Evolutionary conservation across 2,888 invertebrate species (phyloP), one percentile per base, ranked within the genome.

Genomic region (Idaea straminata): DNA sequence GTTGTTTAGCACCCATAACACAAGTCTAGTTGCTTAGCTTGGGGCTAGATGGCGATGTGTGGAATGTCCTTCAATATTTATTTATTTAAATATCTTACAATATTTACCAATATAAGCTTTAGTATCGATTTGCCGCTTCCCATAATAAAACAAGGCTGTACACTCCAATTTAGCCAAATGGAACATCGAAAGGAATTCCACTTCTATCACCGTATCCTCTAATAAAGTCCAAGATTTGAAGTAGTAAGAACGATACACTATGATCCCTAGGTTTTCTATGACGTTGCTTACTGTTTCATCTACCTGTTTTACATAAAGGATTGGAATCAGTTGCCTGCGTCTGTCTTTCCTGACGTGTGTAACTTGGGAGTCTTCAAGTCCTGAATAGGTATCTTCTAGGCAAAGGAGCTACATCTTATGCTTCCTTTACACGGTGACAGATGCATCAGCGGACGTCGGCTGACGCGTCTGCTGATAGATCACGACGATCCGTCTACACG

Each of bases 111-210:
- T 77, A 72, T 92, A 93, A 7, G 92, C 89, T 63, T 86, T 82
- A 62, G 83, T 79, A 66, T 87, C 83, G 4, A 95, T 89, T 0
- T 89, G 91, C 67, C 90, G 89, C 61, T 74, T 82, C 1, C 92
- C 91, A 73, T 95, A 95, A 73, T 93, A 94, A 71, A 95, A 94
- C 64, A 95, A 83, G 0, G 92, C 94, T 15, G 91, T 78, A 71
- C 95, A 95, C 4, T 90, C 82, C 0, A 95, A 65, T 0, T 83
- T 83, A 7, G 94, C 70, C 62, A 85, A 78, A 47, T 89, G 79
- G 57, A 85, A 86, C 38, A 92, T 81, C 0, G 94, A 93, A 59
- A 94, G 83, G 65, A 95, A 93, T 34, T 88, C 88, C 0, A 94
- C 89, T 10, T 83, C 82, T 0, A 81, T 86, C 3, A 93, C 88